A percentile compares a stretch with the other conserved stretches of the same genome.
Evolutionary conservation across 1,140 invertebrate species (phyloP).

Genomic region (Aphelenchoides fujianensis): DNA sequence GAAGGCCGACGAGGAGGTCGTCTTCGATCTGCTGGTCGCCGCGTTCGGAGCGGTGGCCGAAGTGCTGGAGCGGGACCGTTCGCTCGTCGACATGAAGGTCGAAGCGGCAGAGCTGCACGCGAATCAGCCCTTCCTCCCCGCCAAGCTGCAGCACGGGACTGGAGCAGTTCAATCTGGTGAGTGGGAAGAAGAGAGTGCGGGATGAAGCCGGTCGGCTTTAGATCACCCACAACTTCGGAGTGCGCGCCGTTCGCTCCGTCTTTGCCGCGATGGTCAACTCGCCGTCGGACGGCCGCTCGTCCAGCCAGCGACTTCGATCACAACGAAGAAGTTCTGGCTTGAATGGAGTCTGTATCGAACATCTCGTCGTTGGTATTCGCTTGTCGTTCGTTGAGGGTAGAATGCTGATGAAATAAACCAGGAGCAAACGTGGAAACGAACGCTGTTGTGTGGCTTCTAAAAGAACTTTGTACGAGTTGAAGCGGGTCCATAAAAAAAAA

Average conservation of each 20-base stretch:
- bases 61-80: neutral
- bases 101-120: neutral
- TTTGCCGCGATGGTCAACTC: neutral
- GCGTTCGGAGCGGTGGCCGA: neutral
- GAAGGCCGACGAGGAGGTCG: neutral
- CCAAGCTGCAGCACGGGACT: neutral
- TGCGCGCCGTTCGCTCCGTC: neutral
- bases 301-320: too few species aligned
- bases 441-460: too few species aligned
- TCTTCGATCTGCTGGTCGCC: neutral
- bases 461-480: too few species aligned
- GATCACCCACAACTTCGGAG: constrained; percentile 22
- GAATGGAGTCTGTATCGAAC: too few species aligned
- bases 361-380: too few species aligned
- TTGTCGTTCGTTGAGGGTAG: too few species aligned
- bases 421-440: too few species aligned
- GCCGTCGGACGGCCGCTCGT: too few species aligned
- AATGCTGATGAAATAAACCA: too few species aligned
- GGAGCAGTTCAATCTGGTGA: neutral
- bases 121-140: neutral
- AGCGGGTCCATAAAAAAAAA: too few species aligned
- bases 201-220: neutral
- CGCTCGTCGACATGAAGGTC: neutral
- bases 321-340: too few species aligned
- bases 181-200: neutral